phyloP scores from a whole-genome alignment of 1,140 invertebrate species.

The Heliconius hewitsoni region DNA sequence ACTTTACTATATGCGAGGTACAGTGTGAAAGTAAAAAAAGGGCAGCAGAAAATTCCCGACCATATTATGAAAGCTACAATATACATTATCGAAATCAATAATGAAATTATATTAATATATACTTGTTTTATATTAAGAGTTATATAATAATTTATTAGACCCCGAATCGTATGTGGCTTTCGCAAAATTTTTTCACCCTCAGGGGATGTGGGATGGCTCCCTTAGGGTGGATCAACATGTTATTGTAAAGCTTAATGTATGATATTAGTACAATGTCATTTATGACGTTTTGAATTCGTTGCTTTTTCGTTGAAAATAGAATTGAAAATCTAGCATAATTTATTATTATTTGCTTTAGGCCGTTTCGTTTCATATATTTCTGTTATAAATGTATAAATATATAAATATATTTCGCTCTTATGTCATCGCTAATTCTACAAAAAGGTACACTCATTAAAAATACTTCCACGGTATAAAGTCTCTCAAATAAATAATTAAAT shows the following conservation, averaged over 20 bases:
- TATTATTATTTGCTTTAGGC: too few relatives aligned
- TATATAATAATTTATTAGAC: constrained; percentile 1
- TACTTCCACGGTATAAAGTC: background rate
- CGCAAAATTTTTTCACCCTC: constrained; percentile 1
- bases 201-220: background rate
- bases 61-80: background rate
- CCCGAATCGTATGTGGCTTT: background rate
- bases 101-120: background rate
- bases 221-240: background rate
- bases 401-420: background rate
- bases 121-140: background rate
- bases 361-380: too few relatives aligned
- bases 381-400: too few relatives aligned
- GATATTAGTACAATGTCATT: constrained; percentile 3
- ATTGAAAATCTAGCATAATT: too few relatives aligned
- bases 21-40: too few relatives aligned
- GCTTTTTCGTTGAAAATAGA: background rate
- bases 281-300: background rate
- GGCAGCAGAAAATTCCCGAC: background rate
- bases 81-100: background rate
- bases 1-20: too few relatives aligned
- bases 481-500: constrained; percentile 3
- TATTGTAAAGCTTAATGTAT: constrained; percentile 10
- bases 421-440: background rate
- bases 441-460: background rate